phyloP scores from a whole-genome alignment of 2,113 vertebrate species.

The Ceratotherium simum region DNA sequence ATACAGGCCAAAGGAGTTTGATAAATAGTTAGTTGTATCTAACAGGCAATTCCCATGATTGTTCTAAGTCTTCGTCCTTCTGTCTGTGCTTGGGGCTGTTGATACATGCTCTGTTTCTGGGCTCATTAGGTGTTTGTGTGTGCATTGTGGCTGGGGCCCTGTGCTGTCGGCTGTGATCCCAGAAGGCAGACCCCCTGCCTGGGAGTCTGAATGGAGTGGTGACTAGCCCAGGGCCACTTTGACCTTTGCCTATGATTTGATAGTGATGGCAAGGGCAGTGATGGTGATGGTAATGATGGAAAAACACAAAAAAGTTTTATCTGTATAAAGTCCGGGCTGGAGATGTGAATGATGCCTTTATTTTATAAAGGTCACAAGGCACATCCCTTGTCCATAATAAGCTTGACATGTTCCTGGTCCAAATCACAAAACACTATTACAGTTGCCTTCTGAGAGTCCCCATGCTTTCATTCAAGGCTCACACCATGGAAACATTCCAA shows the following conservation, averaged over 20 bases:
- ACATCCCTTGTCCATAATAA: background rate
- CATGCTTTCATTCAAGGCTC: background rate
- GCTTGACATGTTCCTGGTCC: background rate
- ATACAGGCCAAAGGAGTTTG: background rate
- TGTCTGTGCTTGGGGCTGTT: background rate
- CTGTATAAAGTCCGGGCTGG: background rate
- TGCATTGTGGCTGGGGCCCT: background rate
- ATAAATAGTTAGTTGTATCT: background rate
- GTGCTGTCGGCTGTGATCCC: background rate
- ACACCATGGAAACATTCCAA: background rate
- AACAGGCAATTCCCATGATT: background rate
- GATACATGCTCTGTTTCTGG: background rate
- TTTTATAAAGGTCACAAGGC: background rate
- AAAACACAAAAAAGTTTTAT: background rate
- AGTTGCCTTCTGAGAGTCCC: background rate
- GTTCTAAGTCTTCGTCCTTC: background rate
- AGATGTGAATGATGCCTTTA: background rate
- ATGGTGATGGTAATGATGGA: background rate
- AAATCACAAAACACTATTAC: background rate
- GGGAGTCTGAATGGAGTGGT: background rate
- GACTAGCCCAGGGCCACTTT: background rate
- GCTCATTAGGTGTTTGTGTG: background rate
- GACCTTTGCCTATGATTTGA: background rate
- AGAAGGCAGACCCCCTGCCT: background rate
- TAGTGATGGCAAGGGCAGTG: background rate